A percentile compares a stretch with the other conserved stretches of the same genome.
phyloP scores from a whole-genome alignment of 53 echinoderm and acorn worm genomes.

The Crossaster papposus region DNA sequence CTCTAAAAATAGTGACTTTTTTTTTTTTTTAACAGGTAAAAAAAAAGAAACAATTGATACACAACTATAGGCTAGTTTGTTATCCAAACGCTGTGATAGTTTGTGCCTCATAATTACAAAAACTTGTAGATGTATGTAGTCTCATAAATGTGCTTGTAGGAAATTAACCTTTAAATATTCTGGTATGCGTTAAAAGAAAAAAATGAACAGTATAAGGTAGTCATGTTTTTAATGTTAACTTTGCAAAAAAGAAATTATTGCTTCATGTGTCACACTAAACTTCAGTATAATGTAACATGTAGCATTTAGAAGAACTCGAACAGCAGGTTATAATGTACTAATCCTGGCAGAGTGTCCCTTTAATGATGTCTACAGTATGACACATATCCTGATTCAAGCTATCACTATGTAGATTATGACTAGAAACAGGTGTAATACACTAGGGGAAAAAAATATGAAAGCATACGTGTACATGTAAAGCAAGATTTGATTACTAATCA shows the following conservation, averaged over 20 bases:
- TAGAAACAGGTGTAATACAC: background rate
- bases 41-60: background rate
- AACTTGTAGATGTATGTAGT: background rate
- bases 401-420: background rate
- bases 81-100: background rate
- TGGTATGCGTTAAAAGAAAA: background rate
- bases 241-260: too few species aligned
- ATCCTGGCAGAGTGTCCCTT: background rate
- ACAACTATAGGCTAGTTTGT: background rate
- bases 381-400: conserved; percentile 46
- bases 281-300: too few species aligned
- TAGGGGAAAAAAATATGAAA: background rate
- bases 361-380: conserved; percentile 30
- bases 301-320: background rate
- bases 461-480: background rate
- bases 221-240: too few species aligned
- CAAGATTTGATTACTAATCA: conserved; percentile 5
- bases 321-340: background rate
- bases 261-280: too few species aligned
- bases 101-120: background rate
- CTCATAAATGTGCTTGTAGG: background rate
- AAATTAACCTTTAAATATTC: background rate
- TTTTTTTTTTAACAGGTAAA: background rate
- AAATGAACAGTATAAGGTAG: background rate
- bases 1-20: background rate